Conservation (phyloP, 2,888 invertebrate species). For the Tenthredo notha region DNA sequence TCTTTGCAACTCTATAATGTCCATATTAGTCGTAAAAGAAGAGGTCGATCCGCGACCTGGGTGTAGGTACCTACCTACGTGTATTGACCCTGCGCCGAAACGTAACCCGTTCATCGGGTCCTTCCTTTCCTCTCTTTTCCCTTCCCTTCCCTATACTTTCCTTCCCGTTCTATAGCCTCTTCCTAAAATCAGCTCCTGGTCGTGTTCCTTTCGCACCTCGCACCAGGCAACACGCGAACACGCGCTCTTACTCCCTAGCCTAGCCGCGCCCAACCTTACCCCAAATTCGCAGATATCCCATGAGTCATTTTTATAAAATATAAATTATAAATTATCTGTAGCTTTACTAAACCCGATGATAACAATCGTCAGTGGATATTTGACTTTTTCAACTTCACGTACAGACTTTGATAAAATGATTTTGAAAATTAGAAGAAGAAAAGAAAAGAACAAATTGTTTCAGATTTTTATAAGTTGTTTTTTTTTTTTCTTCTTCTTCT, state of each 20-base stretch:
- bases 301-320: too few species aligned
- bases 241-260: background rate
- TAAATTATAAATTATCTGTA: background rate
- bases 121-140: slow-evolving; percentile 20
- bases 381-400: too few species aligned
- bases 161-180: slow-evolving; percentile 27
- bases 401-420: too few species aligned
- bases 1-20: background rate
- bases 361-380: background rate
- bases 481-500: too few species aligned
- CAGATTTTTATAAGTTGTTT: too few species aligned
- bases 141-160: background rate
- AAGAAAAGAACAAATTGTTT: too few species aligned
- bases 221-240: slow-evolving; percentile 12
- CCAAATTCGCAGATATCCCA: background rate
- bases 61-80: slow-evolving; percentile 10
- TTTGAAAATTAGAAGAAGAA: too few species aligned
- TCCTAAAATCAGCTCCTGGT: slow-evolving; percentile 36
- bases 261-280: slow-evolving; percentile 32
- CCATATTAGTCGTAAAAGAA: background rate
- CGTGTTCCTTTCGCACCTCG: slow-evolving; percentile 9
- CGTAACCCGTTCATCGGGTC: slow-evolving; percentile 40
- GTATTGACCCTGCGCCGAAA: slow-evolving; percentile 44
- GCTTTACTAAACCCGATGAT: background rate
- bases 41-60: background rate